phyloP scores from a whole-genome alignment of 2,888 invertebrate genomes.

The Dryobotodes eremita region DNA sequence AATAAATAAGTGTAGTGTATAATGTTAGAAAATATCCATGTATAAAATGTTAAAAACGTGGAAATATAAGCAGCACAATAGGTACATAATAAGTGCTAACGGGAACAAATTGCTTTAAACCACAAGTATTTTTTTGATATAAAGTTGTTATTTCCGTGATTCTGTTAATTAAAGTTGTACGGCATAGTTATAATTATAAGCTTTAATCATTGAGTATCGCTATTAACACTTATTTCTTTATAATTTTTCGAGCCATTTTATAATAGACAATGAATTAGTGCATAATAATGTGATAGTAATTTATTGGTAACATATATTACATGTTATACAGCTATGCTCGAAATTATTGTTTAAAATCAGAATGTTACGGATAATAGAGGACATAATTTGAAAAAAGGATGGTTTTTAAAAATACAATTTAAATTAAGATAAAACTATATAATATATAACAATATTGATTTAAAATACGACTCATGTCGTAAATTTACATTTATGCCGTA shows the following conservation, averaged over 20 bases:
- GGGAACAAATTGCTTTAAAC: not conserved
- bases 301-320: not conserved
- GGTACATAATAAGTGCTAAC: not conserved
- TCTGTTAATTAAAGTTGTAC: constrained; percentile 14
- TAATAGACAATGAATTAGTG: not conserved
- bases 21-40: not conserved
- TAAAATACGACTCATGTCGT: not conserved
- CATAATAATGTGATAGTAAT: not conserved
- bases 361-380: not conserved
- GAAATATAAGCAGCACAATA: not conserved
- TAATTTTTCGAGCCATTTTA: constrained; percentile 1
- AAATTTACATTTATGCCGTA: not conserved
- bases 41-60: not conserved
- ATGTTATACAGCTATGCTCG: not conserved
- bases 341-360: not conserved
- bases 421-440: not conserved
- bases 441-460: not conserved
- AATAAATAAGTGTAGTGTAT: constrained; percentile 1
- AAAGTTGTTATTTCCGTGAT: not conserved
- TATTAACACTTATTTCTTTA: not conserved
- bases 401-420: no score
- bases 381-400: not conserved
- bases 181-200: constrained; percentile 7
- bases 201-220: not conserved
- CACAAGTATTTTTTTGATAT: not conserved